These are phyloP conservation scores for Nomada fucata DNA, from an alignment of 2,888 invertebrate genomes.

Conservation along the genomic window DNA sequence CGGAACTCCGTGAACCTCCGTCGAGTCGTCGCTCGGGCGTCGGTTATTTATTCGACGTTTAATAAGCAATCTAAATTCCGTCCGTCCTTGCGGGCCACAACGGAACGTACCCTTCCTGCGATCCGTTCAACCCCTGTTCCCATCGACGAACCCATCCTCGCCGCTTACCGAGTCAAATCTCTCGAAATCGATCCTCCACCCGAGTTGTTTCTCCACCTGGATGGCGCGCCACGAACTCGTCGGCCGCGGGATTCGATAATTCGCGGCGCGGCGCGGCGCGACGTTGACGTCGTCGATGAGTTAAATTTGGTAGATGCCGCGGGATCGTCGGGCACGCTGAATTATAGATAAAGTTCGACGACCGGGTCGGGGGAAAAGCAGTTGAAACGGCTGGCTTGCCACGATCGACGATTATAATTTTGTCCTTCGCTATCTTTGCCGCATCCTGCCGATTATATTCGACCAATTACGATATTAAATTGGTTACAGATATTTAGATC, in stretches of 20 bases:
- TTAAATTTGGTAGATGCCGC: slow-evolving; percentile 59
- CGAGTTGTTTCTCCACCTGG: slow-evolving; percentile 13
- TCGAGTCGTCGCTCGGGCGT: slow-evolving; percentile 62
- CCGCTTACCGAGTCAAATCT: slow-evolving; percentile 72
- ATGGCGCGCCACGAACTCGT: slow-evolving; percentile 53
- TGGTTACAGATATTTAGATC: not conserved
- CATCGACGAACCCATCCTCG: slow-evolving; percentile 31
- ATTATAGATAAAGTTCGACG: slow-evolving; percentile 67
- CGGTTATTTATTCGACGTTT: slow-evolving; percentile 81
- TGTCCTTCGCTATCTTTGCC: slow-evolving; percentile 2
- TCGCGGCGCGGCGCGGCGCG: slow-evolving; percentile 37
- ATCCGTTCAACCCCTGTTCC: slow-evolving; percentile 42
- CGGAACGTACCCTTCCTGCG: slow-evolving; percentile 39
- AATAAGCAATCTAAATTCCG: slow-evolving; percentile 84
- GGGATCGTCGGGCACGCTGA: slow-evolving; percentile 25
- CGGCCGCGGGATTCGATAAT: slow-evolving; percentile 67
- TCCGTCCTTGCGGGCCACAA: slow-evolving; percentile 74
- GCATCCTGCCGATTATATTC: slow-evolving; percentile 34
- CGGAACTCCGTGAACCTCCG: slow-evolving; percentile 45
- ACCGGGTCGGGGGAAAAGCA: slow-evolving; percentile 32
- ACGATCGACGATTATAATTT: slow-evolving; percentile 29
- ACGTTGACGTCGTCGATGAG: slow-evolving; percentile 45
- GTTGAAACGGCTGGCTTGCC: not conserved
- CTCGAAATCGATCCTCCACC: slow-evolving; percentile 73
- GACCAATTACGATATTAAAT: slow-evolving; percentile 45